Percentiles rank a stretch among this genome's conserved stretches.
These are phyloP conservation scores for Romanogobio albipinnatus DNA, from an alignment of 2,113 vertebrate species.

Conservation along the genomic window DNA sequence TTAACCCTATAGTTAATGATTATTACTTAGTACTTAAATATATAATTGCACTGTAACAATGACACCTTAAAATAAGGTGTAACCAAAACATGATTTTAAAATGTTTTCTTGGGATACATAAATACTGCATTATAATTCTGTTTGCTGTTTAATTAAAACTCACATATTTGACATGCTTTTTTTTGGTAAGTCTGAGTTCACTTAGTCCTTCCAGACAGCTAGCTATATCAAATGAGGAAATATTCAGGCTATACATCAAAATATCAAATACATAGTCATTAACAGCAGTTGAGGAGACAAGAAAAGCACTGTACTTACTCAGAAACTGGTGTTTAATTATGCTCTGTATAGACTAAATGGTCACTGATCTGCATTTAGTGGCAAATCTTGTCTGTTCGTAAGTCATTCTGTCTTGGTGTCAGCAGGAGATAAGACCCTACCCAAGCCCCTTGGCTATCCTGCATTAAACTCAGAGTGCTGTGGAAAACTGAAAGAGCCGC, in stretches of 20 bases:
- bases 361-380: background rate
- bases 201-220: background rate
- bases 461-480: slow-evolving; percentile 77
- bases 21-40: no score
- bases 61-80: no score
- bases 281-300: background rate
- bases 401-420: slow-evolving; percentile 42
- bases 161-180: background rate
- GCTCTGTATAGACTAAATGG: background rate
- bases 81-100: background rate
- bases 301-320: background rate
- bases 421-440: slow-evolving; percentile 78
- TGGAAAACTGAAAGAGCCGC: slow-evolving; percentile 70
- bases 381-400: background rate
- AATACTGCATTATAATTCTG: background rate
- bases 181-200: background rate
- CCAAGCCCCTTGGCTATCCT: slow-evolving; percentile 79
- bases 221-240: background rate
- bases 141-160: background rate
- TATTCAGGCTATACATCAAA: background rate
- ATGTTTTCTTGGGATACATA: background rate
- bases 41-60: no score
- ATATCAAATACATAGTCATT: background rate
- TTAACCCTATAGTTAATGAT: no score
- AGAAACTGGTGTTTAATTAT: background rate